phyloP scores from a whole-genome alignment of 2,797 vertebrate species.

The Spinus pinus region DNA sequence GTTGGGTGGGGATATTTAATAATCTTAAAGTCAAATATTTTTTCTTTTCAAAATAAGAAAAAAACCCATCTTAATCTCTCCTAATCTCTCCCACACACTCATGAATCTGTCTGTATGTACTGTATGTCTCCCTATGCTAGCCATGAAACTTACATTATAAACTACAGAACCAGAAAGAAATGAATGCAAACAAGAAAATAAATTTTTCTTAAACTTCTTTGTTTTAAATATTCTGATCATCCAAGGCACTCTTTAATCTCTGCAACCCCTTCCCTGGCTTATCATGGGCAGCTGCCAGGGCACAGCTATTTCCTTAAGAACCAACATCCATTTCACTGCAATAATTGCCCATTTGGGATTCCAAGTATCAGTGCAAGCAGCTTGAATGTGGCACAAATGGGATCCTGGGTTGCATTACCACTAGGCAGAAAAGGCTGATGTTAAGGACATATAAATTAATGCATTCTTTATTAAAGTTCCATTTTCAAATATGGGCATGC shows the following conservation, averaged over 20 bases:
- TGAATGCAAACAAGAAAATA: not conserved
- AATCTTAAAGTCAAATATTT: not conserved
- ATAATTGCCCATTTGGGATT: slow-evolving; percentile 27
- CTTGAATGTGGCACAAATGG: not conserved
- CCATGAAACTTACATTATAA: not conserved
- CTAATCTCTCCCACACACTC: not conserved
- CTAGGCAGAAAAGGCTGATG: not conserved
- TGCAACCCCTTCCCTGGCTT: not conserved
- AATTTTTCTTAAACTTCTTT: not conserved
- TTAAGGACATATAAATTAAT: not conserved
- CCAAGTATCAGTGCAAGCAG: not conserved
- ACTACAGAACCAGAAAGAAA: not conserved
- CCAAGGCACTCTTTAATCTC: not conserved
- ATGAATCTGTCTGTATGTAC: not conserved
- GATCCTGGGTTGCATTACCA: not conserved
- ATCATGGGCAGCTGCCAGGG: not conserved
- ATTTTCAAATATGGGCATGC: not conserved
- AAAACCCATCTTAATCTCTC: not conserved
- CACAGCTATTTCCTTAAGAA: not conserved
- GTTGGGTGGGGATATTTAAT: not conserved
- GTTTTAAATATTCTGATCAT: not conserved
- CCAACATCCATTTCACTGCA: not conserved
- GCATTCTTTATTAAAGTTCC: not conserved
- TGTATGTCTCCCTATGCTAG: not conserved
- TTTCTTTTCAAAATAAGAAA: not conserved